Evolutionary conservation across 2,113 vertebrate genomes (phyloP).

Genomic region (Rafetus swinhoei): DNA sequence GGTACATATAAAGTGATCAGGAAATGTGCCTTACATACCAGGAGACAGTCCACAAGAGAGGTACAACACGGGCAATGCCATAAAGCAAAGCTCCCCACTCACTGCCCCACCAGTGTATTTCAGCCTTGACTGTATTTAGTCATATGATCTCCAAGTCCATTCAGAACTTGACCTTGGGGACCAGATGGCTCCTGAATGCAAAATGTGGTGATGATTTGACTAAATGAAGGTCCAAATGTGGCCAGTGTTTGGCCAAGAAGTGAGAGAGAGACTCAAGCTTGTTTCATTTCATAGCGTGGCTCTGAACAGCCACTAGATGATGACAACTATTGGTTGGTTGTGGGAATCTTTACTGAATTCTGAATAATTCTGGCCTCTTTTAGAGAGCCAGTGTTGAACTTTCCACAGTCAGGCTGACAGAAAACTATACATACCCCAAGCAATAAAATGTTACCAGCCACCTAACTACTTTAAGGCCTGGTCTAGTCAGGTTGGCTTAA

Average conservation of each 20-base stretch:
- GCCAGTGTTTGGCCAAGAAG: neutral
- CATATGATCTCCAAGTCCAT: neutral
- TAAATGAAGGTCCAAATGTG: neutral
- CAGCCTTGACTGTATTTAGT: neutral
- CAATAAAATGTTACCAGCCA: conserved; percentile 34
- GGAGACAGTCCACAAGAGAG: neutral
- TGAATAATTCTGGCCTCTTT: conserved; percentile 14
- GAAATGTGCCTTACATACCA: neutral
- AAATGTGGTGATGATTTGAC: neutral
- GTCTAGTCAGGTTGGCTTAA: too few species aligned
- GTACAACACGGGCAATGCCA: neutral
- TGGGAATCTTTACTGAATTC: neutral
- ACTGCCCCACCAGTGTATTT: neutral
- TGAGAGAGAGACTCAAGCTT: neutral
- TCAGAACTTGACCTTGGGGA: neutral
- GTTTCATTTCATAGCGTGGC: neutral
- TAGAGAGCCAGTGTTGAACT: neutral
- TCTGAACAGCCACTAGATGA: neutral
- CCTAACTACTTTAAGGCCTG: neutral
- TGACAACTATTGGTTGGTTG: neutral
- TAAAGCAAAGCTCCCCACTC: neutral
- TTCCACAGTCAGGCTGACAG: neutral
- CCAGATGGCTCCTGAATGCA: neutral
- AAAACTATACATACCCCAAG: neutral
- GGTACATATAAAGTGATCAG: neutral